phyloP scores from a whole-genome alignment of 2,113 vertebrate genomes.

The Chauna torquata region DNA sequence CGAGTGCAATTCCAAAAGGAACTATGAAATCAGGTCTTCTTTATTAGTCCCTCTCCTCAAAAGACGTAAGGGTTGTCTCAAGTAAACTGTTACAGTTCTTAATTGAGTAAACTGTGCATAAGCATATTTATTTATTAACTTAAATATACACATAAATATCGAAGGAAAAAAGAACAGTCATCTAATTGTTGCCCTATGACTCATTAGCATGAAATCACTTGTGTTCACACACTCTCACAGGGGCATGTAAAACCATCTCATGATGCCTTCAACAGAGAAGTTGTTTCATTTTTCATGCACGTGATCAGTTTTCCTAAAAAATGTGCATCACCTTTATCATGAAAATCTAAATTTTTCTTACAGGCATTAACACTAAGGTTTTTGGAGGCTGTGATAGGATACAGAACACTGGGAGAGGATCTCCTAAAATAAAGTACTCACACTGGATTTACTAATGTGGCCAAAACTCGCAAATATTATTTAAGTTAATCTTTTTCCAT shows the following conservation, averaged over 20 bases:
- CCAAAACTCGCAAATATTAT: neutral
- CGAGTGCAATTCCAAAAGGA: neutral
- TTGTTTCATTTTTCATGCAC: neutral
- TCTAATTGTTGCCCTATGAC: neutral
- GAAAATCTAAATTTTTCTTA: neutral
- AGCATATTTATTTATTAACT: neutral
- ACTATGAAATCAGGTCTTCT: neutral
- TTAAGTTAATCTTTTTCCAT: neutral
- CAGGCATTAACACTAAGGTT: neutral
- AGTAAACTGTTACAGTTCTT: neutral
- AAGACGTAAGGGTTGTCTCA: neutral
- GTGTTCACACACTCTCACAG: neutral
- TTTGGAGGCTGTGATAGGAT: neutral
- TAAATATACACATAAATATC: neutral
- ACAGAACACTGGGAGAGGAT: neutral
- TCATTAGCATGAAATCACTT: slow-evolving; percentile 5
- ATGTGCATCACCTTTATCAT: neutral
- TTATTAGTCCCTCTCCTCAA: neutral
- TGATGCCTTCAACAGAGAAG: neutral
- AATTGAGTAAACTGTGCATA: neutral
- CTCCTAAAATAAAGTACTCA: neutral
- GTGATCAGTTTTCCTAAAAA: neutral
- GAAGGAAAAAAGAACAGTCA: neutral
- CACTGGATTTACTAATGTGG: neutral
- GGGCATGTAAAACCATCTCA: neutral